Base-by-base conservation (phyloP, 2,797 vertebrate genomes). In the Ispidina picta region DNA sequence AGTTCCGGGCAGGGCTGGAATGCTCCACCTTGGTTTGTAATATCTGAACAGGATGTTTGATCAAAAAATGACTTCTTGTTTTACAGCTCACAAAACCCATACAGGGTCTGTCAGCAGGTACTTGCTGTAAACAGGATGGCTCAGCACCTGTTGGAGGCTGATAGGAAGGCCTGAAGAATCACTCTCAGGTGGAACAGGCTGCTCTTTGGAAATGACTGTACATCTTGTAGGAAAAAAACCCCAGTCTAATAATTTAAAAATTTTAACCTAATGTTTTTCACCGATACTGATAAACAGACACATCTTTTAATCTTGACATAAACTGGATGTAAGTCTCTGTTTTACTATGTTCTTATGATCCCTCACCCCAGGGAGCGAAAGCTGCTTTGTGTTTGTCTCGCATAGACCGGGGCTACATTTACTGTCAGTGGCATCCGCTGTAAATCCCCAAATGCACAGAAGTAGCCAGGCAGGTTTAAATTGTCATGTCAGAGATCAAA, bases 11-110 rank as follows among this genome's bases (percentile, higher is more conserved):
- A 77, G 39, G 23, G 39, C 51, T 85, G 54, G 58, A 80, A 2
- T 13, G 48, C 83, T 66, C 31, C 85, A 49, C 71, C 68, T 60
- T 5, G 4, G 5, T 60, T 52, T 73, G 66, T 25, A 64, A 25
- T 92, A 81, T 84, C 62, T 76, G 77, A 92, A 71, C 62, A 85
- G 78, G 81, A 86, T 91, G 58, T 63, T 85, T 85, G 71, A 68
- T 65, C 6, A 2, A 75, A 92, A 95, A 59, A 5, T 33, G 75
- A 16, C 55, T 83, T 71, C 58, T 64, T 69, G 51, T 83, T 95
- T 89, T 83, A 94, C 63, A 83, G 69, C 39, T 82, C 72, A 58
- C 58, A 72, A 58, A 93, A 65, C 21, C 64, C 83, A 71, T 66
- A 51, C 29, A 44, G 37, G 39, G 77, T 49, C 58, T 4, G 2